Evolutionary conservation across 1,140 invertebrate species (phyloP), one percentile per base, ranked within the genome.

Genomic region (Drosophila carrolli): DNA sequence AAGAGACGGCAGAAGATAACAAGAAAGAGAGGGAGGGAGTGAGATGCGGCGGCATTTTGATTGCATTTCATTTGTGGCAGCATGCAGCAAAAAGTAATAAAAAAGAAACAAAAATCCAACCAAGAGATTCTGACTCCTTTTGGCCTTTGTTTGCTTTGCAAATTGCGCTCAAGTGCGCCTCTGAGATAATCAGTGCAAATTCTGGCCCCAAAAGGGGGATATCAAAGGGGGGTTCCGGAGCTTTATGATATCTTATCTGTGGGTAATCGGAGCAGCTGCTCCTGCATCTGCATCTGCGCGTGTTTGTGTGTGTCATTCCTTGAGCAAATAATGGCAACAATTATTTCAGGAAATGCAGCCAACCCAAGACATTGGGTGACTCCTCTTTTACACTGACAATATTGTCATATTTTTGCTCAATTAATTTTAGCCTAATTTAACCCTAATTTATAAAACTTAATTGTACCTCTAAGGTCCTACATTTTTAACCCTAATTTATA

Each of bases 271-370:
- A 71, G 63, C 67, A 71, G 67, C 67, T 71, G 67, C 65, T 50
- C 48, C 67, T 60, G 66, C 48, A 58, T 72, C 66, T 51, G 66
- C 40, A 51, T 47, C 68, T 75, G 38, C 38, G 48, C 57, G 35
- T 46, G 57, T 23, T 59, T 46, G 57, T 75, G 71, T 56, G 82
- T 76, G 75, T 79, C 83, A 88, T 83, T 88, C 80, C 54, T 88
- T 88, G 84, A 88, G 80, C 84, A 89, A 88, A 88, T 88, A 88
- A 88, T 88, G 83, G 83, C 83, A 89, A 89, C 83, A 88, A 88
- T 88, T 88, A 89, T 67, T 47, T 58, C 53, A n/a, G 29, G 41
- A 53, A 66, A 62, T 43, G 56, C 66, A 57, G 60, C 63, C 62
- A 65, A 48, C 81, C 67, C 65, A 71, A 55, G 44, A 48, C 23